Base-by-base conservation (phyloP, 2,113 vertebrate genomes). In the Rattus rattus region DNA sequence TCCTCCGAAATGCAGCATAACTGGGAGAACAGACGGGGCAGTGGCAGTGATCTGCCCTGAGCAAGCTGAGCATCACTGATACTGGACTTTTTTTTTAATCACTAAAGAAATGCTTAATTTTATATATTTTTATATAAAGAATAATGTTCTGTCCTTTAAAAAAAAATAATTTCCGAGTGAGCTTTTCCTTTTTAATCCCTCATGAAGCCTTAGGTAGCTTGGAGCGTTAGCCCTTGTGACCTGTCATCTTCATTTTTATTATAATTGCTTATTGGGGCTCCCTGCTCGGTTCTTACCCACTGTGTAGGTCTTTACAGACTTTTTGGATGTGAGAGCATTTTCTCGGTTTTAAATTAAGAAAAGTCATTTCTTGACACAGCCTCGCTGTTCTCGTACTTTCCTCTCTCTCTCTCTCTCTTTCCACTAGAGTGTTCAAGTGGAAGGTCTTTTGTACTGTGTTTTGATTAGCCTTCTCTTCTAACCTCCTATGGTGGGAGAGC, bases 401-500 rank as follows among this genome's bases (percentile, higher is more conserved):
- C 24, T 90, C 43, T 43, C 43, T 43, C 24, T 90, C 43, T 43
- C 43, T 43, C 33, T 70, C 59, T 13, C 47, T 94, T 88, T 97
- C 92, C 30, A 59, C 30, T 63, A 5, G 92, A 47, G 43, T 94
- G 92, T 95, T 88, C 70, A 92, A 80, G 39, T 33, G 28, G 63
- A 96, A 90, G 90, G 76, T 22, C 59, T 94, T 92, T 43, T 85
- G 93, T 43, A n/a, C n/a, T 86, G 84, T 65, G 84, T 76, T 90
- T 95, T 97, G 92, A 96, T 94, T 94, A 85, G 28, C 33, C 76
- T 47, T 88, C 85, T 95, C 56, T 22, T 94, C 69, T 59, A 63
- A 36, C 36, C n/a, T 93, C 17, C 67, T 65, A 1, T 52, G 12
- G 73, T 91, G 75, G 92, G 70, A 79, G 70, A 30, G 1, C 81